Percentiles rank a stretch among this genome's conserved stretches.
These are phyloP conservation scores for Sebastes schlegelii DNA, from an alignment of 2,113 vertebrate species.

Conservation along the genomic window DNA sequence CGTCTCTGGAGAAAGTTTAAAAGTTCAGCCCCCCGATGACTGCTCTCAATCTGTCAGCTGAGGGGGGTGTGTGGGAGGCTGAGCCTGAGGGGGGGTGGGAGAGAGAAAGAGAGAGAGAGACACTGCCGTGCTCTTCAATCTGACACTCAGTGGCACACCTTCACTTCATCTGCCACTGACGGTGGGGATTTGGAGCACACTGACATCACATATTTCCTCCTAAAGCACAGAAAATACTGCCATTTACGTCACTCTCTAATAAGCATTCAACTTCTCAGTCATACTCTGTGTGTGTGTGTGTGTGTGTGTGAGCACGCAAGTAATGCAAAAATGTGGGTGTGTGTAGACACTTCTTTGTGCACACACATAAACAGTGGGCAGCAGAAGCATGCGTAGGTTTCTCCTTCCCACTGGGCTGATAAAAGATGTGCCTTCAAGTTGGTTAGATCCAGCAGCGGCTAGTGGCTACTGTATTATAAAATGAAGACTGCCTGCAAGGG, in stretches of 20 bases:
- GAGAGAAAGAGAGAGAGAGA: conserved; percentile 19
- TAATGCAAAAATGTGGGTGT: conserved; percentile 2
- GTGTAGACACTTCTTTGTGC: not conserved
- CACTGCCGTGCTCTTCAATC: conserved; percentile 43
- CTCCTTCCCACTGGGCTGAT: conserved; percentile 20
- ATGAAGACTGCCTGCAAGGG: conserved; percentile 26
- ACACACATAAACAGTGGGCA: not conserved
- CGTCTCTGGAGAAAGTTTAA: conserved; percentile 72
- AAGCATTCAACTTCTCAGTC: conserved; percentile 40
- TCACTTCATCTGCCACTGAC: conserved; percentile 47
- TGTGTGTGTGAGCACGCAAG: not conserved
- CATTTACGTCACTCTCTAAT: conserved; percentile 49
- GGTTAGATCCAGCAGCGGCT: conserved; percentile 1
- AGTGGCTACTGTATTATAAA: conserved; percentile 1
- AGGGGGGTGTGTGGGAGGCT: conserved; percentile 65
- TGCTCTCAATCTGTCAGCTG: conserved; percentile 84
- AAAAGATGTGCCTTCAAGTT: conserved; percentile 30
- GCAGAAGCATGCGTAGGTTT: conserved; percentile 23
- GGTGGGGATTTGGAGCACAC: conserved; percentile 48
- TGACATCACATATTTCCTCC: conserved; percentile 41
- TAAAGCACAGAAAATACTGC: conserved; percentile 51
- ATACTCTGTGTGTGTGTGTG: not conserved
- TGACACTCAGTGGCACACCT: conserved; percentile 69
- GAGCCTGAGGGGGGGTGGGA: conserved; percentile 58
- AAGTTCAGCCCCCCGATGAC: conserved; percentile 79